Conservation (phyloP, 2,113 vertebrate species). For the Morone chrysops region DNA sequence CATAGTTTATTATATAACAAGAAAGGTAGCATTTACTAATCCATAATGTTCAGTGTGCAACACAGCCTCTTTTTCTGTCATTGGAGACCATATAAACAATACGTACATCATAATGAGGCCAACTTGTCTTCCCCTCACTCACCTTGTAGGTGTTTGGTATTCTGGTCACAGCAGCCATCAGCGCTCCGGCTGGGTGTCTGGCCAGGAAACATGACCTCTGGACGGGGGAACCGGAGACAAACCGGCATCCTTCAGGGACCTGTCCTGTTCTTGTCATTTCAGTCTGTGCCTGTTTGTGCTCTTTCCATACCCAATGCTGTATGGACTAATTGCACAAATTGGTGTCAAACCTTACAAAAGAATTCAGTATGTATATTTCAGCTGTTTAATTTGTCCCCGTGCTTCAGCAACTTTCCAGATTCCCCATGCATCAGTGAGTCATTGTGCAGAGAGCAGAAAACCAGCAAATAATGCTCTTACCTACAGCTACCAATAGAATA, state of each 20-base stretch:
- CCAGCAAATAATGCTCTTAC: not conserved
- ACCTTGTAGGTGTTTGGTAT: constrained; percentile 48
- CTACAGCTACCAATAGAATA: not conserved
- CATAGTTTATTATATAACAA: not conserved
- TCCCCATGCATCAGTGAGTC: not conserved
- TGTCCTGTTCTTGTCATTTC: constrained; percentile 11
- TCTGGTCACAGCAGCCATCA: constrained; percentile 42
- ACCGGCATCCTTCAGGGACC: constrained; percentile 18
- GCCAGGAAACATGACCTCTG: constrained; percentile 62
- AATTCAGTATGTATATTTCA: not conserved
- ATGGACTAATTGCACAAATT: not conserved
- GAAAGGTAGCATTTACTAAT: not conserved
- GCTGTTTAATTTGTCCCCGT: not conserved
- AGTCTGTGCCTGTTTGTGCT: constrained; percentile 6
- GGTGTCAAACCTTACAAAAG: not conserved
- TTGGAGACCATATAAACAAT: not conserved
- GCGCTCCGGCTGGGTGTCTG: constrained; percentile 32
- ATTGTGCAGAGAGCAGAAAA: not conserved
- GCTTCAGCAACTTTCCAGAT: not conserved
- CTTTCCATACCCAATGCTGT: constrained; percentile 2
- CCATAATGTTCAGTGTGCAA: not conserved
- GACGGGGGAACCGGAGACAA: constrained; percentile 20
- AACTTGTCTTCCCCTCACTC: constrained; percentile 3
- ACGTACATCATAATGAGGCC: not conserved
- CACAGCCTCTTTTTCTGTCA: not conserved